These are phyloP conservation scores for Rana temporaria DNA, from an alignment of 2,113 vertebrate genomes.

Conservation along the genomic window DNA sequence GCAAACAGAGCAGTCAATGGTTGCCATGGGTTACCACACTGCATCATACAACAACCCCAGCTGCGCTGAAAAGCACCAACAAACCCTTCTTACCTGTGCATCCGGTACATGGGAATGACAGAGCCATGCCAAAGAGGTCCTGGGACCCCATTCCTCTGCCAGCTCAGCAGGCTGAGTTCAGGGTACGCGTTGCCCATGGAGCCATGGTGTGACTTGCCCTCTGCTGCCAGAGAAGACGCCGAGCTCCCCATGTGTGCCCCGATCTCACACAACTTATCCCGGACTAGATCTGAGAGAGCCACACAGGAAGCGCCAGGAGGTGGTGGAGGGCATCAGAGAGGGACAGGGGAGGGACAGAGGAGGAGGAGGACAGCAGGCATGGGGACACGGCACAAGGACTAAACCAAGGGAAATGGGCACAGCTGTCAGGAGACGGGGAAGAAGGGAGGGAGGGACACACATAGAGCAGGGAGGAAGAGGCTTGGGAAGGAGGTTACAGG, in stretches of 20 bases:
- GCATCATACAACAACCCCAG: no score
- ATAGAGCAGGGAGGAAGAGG: neutral
- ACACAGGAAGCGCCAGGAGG: slow-evolving; percentile 59
- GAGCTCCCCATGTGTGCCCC: slow-evolving; percentile 91
- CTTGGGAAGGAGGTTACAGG: neutral
- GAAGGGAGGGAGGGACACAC: slow-evolving; percentile 7
- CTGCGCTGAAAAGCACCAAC: neutral
- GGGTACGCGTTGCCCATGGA: slow-evolving; percentile 82
- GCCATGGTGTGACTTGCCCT: slow-evolving; percentile 94
- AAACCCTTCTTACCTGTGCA: slow-evolving; percentile 85
- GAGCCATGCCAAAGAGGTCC: slow-evolving; percentile 80
- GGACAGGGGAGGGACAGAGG: neutral
- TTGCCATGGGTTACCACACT: no score
- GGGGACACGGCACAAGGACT: neutral
- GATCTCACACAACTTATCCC: slow-evolving; percentile 66
- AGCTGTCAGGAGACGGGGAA: slow-evolving; percentile 9
- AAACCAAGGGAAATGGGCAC: neutral
- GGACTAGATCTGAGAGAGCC: slow-evolving; percentile 70
- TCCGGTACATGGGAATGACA: slow-evolving; percentile 65
- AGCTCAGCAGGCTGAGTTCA: slow-evolving; percentile 81
- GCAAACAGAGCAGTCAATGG: no score
- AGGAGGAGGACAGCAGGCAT: neutral
- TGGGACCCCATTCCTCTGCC: slow-evolving; percentile 87
- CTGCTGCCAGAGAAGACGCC: slow-evolving; percentile 90
- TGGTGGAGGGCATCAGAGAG: slow-evolving; percentile 62